phyloP scores from a whole-genome alignment of 2,888 invertebrate species.

The Thymelicus lineola region DNA sequence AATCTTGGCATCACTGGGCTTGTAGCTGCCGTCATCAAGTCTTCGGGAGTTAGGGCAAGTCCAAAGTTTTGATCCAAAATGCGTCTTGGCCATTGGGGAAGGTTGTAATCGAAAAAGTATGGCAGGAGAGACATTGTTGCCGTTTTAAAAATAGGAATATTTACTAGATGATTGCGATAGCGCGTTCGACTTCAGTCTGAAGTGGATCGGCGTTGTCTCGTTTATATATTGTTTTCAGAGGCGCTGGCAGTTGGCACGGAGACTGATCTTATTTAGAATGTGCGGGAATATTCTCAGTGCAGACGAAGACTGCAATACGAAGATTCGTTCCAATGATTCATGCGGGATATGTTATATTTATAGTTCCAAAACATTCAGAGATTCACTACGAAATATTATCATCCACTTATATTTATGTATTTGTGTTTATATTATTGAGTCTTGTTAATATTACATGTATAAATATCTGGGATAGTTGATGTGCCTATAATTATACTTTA shows the following conservation, averaged over 20 bases:
- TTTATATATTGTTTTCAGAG: slow-evolving; percentile 50
- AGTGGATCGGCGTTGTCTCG: slow-evolving; percentile 40
- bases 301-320: slow-evolving; percentile 37
- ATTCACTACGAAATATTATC: neutral
- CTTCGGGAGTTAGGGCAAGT: slow-evolving; percentile 70
- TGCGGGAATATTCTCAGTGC: slow-evolving; percentile 56
- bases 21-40: slow-evolving; percentile 59
- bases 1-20: slow-evolving; percentile 59
- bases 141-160: neutral
- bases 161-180: slow-evolving; percentile 30
- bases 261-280: slow-evolving; percentile 42
- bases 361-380: slow-evolving; percentile 9
- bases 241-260: slow-evolving; percentile 47
- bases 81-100: slow-evolving; percentile 67
- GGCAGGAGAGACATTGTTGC: slow-evolving; percentile 66
- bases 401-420: neutral
- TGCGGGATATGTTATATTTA: slow-evolving; percentile 29
- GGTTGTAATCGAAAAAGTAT: slow-evolving; percentile 67
- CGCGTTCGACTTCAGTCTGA: slow-evolving; percentile 49
- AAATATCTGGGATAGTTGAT: neutral
- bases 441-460: neutral
- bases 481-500: no score
- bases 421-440: neutral
- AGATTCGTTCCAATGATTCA: slow-evolving; percentile 41
- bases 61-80: slow-evolving; percentile 78